Evolutionary conservation across 2,888 invertebrate species (phyloP), one percentile per base, ranked within the genome.

Genomic region (Sabatieria punctata): DNA sequence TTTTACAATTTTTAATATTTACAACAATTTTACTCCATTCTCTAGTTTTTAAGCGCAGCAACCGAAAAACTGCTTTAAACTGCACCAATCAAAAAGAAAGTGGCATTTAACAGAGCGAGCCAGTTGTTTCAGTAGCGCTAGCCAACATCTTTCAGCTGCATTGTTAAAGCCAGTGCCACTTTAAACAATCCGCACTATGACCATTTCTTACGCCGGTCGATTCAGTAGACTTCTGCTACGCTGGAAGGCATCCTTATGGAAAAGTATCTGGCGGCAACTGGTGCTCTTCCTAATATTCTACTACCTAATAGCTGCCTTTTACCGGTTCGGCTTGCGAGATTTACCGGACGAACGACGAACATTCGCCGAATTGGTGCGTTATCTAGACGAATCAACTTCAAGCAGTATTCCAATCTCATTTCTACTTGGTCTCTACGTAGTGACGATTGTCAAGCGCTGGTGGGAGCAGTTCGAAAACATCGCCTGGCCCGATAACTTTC

Each of bases 381-480:
- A 39, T 24, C 22, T 39, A 15, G 39, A 39, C 39, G 39, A 39
- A 22, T 21, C 39, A 19, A 39, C 39, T 15, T 39, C 39, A 22
- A 39, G 39, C 39, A 21, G 22, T 6, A 39, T 50, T 6, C 50
- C 50, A 4, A 43, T 50, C 6, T 51, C 50, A 18, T 50, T 50
- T 51, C 46, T 50, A 21, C 46, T 50, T 6, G 50, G 51, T 13
- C 43, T 41, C 23, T 51, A 39, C 40, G 51, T 51, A 21, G 41
- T 43, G 15, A 33, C 43, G 23, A 36, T 51, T 19, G 51, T 43
- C 2, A 51, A 47, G 22, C 47, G 51, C 13, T 47, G 51, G 48
- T 51, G 52, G 52, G 26, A 49, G 18, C 51, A 51, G 41, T 52
- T 51, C 26, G 40, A 48, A 37, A 44, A 43, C 19, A 22, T 51